Evolutionary conservation across 2,888 invertebrate genomes (phyloP), one percentile per base, ranked within the genome.

Genomic region (Clistopyga incitator): DNA sequence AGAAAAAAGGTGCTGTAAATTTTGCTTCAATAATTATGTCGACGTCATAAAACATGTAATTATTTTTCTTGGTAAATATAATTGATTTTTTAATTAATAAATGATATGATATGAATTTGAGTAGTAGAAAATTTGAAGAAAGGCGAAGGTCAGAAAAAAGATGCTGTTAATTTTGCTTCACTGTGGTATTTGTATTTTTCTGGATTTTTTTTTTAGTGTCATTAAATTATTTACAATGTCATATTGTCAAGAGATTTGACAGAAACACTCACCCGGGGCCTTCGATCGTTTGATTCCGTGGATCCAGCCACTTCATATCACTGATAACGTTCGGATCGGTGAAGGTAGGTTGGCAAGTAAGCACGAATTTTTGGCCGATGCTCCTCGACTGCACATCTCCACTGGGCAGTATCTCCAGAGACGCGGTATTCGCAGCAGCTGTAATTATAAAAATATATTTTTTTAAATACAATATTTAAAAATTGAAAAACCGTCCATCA

Each of bases 221-320:
- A 29, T 29, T 15, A 45, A n/a, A n/a, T 45, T 45, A 2, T 15
- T 15, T 45, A 3, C 15, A 6, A 8, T 45, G 4, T 45, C n/a
- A n/a, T 45, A 20, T 52, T 18, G 8, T 18, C 50, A 18, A 18
- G 8, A 18, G 10, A 10, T 20, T 8, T 3, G 29, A 6, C 8
- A 11, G 15, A 68, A 52, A 87, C n/a, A 95, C 96, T 95, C 93
- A 96, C 96, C 94, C 94, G 87, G 95, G 95, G 86, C 95, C 95
- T 87, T 96, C 95, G 89, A 97, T 97, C 80, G 95, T 95, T 85
- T 95, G 94, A 89, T 96, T 95, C 84, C 95, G 94, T 64, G 96
- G 96, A 92, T 97, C 97, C 86, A 95, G 95, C 98, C 98, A 98
- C 90, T 96, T 96, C 61, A 97, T 95, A 89, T 97, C 95, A 42